A percentile compares a stretch with the other conserved stretches of the same genome.
phyloP scores from a whole-genome alignment of 2,888 invertebrate species.

The Philereme vetulata region DNA sequence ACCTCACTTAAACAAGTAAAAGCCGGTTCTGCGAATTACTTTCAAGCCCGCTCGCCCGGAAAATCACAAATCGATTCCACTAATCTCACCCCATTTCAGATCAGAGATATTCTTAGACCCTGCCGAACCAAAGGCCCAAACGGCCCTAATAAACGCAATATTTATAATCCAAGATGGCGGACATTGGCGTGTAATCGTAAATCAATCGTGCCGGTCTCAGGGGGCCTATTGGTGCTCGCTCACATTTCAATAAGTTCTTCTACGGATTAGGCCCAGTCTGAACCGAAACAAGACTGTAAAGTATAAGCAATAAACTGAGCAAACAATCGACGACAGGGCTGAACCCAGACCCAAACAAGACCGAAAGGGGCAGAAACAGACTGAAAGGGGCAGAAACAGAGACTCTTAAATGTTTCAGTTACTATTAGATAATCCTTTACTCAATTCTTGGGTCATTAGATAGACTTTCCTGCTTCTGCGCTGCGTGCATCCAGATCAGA shows the following conservation, averaged over 20 bases:
- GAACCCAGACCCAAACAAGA: not conserved
- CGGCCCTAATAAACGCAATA: constrained; percentile 29
- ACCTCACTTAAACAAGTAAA: constrained; percentile 22
- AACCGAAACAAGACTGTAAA: constrained; percentile 20
- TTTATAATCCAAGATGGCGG: constrained; percentile 38
- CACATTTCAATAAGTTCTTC: constrained; percentile 26
- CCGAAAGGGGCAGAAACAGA: no score
- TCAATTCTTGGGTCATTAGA: no score
- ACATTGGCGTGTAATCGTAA: constrained; percentile 12
- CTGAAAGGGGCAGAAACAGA: no score
- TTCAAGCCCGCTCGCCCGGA: constrained; percentile 16
- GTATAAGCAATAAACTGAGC: constrained; percentile 9
- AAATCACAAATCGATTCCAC: constrained; percentile 33
- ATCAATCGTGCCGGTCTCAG: constrained; percentile 22
- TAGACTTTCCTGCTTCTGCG: no score
- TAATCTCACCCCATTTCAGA: constrained; percentile 28
- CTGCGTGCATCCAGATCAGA: no score
- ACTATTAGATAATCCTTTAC: no score
- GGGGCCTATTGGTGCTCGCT: constrained; percentile 16
- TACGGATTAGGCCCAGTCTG: constrained; percentile 12
- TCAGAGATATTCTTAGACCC: constrained; percentile 30
- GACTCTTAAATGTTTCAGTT: no score
- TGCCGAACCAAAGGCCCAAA: constrained; percentile 29
- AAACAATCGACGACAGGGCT: constrained; percentile 7
- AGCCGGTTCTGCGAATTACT: constrained; percentile 13